Percentiles rank a stretch among this genome's conserved stretches.
Evolutionary conservation across 1,140 invertebrate species (phyloP).

Genomic region (Bombus waltoni): DNA sequence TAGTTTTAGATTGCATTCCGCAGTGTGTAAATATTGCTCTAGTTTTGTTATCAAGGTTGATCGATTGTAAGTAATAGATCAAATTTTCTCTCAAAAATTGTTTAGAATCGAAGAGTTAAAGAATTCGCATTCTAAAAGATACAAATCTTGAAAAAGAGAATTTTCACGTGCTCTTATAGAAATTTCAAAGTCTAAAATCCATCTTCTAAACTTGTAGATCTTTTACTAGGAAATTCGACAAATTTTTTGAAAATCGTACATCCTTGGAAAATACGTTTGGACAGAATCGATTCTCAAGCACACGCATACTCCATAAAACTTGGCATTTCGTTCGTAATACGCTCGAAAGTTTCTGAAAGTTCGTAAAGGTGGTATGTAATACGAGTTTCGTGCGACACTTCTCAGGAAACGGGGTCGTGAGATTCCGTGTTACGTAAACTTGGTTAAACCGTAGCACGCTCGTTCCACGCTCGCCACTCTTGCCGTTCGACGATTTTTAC

Average conservation of each 20-base stretch:
- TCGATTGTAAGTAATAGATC: too few relatives aligned
- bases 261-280: neutral
- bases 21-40: too few relatives aligned
- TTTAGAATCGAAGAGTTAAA: too few relatives aligned
- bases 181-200: neutral
- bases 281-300: neutral
- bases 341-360: neutral
- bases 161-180: neutral
- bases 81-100: too few relatives aligned
- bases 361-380: neutral
- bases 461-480: conserved; percentile 29
- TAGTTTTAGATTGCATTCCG: too few relatives aligned
- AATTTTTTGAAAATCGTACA: neutral
- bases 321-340: neutral
- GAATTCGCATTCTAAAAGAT: too few relatives aligned
- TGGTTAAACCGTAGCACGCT: conserved; percentile 10
- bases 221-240: neutral
- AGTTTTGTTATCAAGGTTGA: too few relatives aligned
- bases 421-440: conserved; percentile 8
- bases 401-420: neutral
- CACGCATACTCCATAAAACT: neutral
- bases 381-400: neutral
- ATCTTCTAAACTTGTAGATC: neutral
- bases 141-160: too few relatives aligned
- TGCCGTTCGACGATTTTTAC: conserved; percentile 54